phyloP scores from a whole-genome alignment of 2,113 vertebrate species.

The Prionailurus viverrinus region DNA sequence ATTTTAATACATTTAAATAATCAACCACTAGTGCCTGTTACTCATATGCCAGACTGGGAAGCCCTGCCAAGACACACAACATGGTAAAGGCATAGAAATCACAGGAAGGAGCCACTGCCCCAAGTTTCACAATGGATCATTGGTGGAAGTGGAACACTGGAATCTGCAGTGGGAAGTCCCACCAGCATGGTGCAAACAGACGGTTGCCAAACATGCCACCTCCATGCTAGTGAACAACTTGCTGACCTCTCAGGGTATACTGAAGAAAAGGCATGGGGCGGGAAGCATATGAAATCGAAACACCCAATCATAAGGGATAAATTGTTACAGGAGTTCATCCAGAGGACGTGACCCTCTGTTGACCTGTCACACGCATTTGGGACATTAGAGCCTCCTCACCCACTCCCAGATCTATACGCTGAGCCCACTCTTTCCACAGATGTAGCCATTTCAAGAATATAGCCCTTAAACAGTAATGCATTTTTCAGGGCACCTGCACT shows the following conservation, averaged over 20 bases:
- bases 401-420: rapidly evolving
- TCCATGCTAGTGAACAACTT: not conserved
- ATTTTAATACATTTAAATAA: not conserved
- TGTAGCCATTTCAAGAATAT: rapidly evolving
- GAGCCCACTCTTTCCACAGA: too few relatives aligned
- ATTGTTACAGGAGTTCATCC: not conserved
- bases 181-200: not conserved
- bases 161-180: not conserved
- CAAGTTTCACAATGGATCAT: not conserved
- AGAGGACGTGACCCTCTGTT: not conserved
- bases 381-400: too few relatives aligned
- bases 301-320: not conserved
- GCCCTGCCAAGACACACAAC: not conserved
- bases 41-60: not conserved
- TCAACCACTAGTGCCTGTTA: not conserved
- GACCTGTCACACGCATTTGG: not conserved
- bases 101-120: too few relatives aligned
- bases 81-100: not conserved
- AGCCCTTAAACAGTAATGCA: not conserved
- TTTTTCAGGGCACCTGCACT: not conserved
- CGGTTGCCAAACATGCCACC: rapidly evolving
- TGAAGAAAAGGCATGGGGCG: not conserved
- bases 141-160: not conserved
- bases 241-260: not conserved
- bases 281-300: too few relatives aligned